Percentiles rank a stretch among this genome's conserved stretches.
Evolutionary conservation across 2,888 invertebrate species (phyloP).

Genomic region (Cheilosia impressa): DNA sequence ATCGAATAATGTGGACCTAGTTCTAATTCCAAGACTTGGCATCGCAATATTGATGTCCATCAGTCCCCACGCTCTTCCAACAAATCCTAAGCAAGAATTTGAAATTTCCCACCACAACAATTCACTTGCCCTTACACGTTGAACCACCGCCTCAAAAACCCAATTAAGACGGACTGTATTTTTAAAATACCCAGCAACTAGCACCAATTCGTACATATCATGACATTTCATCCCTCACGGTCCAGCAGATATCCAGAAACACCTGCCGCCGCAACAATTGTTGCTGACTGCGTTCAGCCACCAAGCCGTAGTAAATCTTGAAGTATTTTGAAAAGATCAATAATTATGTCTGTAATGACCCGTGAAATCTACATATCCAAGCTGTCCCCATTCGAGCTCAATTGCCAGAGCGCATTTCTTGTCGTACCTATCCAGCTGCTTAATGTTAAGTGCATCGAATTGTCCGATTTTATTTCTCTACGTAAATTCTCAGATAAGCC

Average conservation of each 20-base stretch:
- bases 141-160: neutral
- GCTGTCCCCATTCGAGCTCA: slow-evolving; percentile 55
- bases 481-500: slow-evolving; percentile 60
- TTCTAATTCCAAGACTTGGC: no score
- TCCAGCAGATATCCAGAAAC: slow-evolving; percentile 1
- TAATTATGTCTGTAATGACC: slow-evolving; percentile 68
- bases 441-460: slow-evolving; percentile 71
- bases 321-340: slow-evolving; percentile 61
- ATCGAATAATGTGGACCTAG: no score
- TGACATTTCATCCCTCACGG: slow-evolving; percentile 2
- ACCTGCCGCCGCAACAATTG: slow-evolving; percentile 33
- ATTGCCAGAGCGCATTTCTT: slow-evolving; percentile 15
- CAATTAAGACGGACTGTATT: neutral
- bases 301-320: slow-evolving; percentile 27
- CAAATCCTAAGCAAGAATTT: no score
- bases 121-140: neutral
- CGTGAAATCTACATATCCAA: slow-evolving; percentile 62
- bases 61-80: no score
- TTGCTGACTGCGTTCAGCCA: slow-evolving; percentile 13
- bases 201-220: neutral
- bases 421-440: slow-evolving; percentile 39
- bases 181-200: neutral
- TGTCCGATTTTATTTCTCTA: slow-evolving; percentile 41
- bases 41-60: no score
- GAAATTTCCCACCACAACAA: neutral